phyloP scores from a whole-genome alignment of 2,888 invertebrate genomes.

The Rosalia funebris region DNA sequence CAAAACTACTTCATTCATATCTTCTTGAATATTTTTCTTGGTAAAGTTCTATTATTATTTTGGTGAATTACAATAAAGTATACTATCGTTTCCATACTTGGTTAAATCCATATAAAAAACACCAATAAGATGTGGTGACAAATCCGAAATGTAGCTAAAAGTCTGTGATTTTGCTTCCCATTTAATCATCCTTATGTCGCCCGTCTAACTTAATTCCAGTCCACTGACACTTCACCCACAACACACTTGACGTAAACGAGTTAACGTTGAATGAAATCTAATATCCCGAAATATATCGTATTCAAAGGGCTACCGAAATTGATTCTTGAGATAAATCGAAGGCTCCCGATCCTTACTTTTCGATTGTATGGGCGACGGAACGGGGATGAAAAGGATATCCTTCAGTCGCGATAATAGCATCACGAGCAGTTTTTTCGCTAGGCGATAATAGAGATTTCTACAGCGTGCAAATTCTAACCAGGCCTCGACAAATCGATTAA shows the following conservation, averaged over 20 bases:
- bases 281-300: constrained; percentile 1
- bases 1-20: no score
- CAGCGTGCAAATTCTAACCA: constrained; percentile 36
- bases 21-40: no score
- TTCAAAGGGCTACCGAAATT: constrained; percentile 28
- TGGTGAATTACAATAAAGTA: no score
- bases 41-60: no score
- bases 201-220: no score
- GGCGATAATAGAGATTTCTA: constrained; percentile 26
- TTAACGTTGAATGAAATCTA: constrained; percentile 19
- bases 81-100: no score
- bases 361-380: constrained; percentile 7
- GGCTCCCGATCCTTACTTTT: not conserved
- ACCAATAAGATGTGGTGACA: no score
- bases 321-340: constrained; percentile 21
- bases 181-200: no score
- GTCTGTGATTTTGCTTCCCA: no score
- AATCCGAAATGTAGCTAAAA: no score
- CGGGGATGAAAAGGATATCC: constrained; percentile 5
- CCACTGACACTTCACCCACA: not conserved
- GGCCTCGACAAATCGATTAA: constrained; percentile 39
- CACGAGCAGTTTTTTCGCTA: constrained; percentile 3
- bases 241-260: constrained; percentile 14
- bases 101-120: no score
- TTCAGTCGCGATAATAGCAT: not conserved